phyloP scores from a whole-genome alignment of 2,888 invertebrate genomes.

The Priocnemis perturbator region DNA sequence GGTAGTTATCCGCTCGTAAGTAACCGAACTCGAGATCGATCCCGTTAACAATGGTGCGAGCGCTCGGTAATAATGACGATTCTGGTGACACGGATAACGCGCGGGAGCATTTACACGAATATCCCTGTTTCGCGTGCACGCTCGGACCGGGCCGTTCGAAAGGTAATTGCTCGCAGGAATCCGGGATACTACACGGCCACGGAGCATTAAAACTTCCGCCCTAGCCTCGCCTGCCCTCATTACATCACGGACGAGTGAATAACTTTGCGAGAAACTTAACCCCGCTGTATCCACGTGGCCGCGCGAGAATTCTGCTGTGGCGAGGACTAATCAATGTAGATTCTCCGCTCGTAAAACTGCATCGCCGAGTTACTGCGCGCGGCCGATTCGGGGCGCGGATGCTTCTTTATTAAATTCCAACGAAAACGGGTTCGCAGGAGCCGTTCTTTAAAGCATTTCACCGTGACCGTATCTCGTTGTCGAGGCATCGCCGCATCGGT shows the following conservation, averaged over 20 bases:
- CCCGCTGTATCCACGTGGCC: slow-evolving; percentile 2
- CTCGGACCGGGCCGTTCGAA: no score
- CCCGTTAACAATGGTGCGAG: no score
- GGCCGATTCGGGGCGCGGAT: slow-evolving; percentile 31
- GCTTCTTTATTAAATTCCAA: slow-evolving; percentile 51
- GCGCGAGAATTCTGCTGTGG: slow-evolving; percentile 25
- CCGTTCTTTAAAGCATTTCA: slow-evolving; percentile 16
- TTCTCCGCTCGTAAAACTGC: no score
- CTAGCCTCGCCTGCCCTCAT: not conserved
- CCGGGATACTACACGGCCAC: not conserved
- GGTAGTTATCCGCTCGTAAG: not conserved
- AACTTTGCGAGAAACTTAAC: slow-evolving; percentile 20
- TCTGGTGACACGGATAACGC: no score
- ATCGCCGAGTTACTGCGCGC: slow-evolving; percentile 25
- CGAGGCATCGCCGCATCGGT: slow-evolving; percentile 8
- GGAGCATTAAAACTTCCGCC: slow-evolving; percentile 7
- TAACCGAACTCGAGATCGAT: no score
- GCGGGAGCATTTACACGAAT: no score
- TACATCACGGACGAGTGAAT: not conserved
- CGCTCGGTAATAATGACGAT: no score
- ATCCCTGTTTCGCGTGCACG: no score
- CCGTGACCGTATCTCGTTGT: slow-evolving; percentile 18
- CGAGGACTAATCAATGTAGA: slow-evolving; percentile 30
- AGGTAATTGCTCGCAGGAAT: not conserved
- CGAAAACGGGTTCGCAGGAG: slow-evolving; percentile 26